phyloP scores from a whole-genome alignment of 2,113 vertebrate genomes.

The Carlito syrichta region DNA sequence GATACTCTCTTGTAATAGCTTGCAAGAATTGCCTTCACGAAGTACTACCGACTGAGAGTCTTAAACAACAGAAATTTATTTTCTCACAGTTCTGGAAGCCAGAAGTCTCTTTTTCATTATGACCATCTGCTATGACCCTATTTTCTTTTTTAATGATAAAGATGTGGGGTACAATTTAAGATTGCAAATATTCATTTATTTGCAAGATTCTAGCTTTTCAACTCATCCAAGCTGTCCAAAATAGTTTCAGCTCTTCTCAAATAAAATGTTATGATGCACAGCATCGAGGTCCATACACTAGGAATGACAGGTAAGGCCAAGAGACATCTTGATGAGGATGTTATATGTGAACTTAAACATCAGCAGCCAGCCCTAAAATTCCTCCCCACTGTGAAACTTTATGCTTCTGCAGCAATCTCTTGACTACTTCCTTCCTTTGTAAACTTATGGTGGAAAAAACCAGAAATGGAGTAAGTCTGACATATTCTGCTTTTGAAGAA shows the following conservation, averaged over 20 bases:
- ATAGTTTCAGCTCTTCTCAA: not conserved
- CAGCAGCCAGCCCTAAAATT: not conserved
- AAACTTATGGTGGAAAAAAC: not conserved
- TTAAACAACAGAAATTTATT: not conserved
- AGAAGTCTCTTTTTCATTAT: not conserved
- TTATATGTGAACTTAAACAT: not conserved
- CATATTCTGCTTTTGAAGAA: not conserved
- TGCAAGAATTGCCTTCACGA: not conserved
- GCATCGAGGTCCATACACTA: not conserved
- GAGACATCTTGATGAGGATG: not conserved
- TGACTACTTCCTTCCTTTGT: not conserved
- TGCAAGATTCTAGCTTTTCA: too few relatives aligned
- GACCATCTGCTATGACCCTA: not conserved
- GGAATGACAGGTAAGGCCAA: not conserved
- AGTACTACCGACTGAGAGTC: not conserved
- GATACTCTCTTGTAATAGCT: too few relatives aligned
- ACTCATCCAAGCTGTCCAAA: not conserved
- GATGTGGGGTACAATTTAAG: not conserved
- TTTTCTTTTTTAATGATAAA: too few relatives aligned
- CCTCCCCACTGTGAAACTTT: not conserved
- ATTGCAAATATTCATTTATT: too few relatives aligned
- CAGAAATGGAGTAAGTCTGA: not conserved
- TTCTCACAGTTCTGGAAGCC: not conserved
- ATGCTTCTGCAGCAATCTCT: not conserved
- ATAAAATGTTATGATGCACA: not conserved